Conservation (phyloP, 1,140 invertebrate genomes). For the Cherax destructor region DNA sequence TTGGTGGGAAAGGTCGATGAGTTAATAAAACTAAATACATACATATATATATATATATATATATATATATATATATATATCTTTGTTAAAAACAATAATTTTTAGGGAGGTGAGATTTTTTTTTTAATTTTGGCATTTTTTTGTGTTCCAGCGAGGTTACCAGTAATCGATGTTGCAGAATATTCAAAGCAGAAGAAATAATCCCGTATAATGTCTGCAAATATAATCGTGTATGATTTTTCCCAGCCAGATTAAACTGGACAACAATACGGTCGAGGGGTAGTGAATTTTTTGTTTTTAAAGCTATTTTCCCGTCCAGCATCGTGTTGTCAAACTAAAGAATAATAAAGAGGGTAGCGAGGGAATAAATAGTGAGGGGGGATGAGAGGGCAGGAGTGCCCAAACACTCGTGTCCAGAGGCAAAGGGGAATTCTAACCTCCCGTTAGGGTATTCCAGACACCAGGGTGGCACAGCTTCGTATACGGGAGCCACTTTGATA, state of each 20-base stretch:
- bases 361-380: slow-evolving; percentile 6
- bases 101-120: too few species aligned
- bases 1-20: too few species aligned
- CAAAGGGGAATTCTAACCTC: slow-evolving; percentile 4
- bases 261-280: neutral
- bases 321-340: slow-evolving; percentile 1
- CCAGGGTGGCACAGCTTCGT: neutral
- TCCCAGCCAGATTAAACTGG: neutral
- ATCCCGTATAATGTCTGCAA: neutral
- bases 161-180: too few species aligned
- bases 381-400: too few species aligned
- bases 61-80: too few species aligned
- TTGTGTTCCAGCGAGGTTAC: too few species aligned
- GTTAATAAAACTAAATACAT: too few species aligned
- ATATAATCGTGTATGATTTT: neutral
- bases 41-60: too few species aligned
- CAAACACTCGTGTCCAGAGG: neutral
- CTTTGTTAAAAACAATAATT: too few species aligned
- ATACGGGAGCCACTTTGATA: slow-evolving; percentile 5
- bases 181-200: too few species aligned
- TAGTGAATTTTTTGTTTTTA: slow-evolving; percentile 1
- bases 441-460: neutral
- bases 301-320: neutral
- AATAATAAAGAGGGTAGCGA: slow-evolving; percentile 2
- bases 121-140: too few species aligned